A percentile compares a stretch with the other conserved stretches of the same genome.
phyloP scores from a whole-genome alignment of 2,888 invertebrate species.

The Agelastica alni region DNA sequence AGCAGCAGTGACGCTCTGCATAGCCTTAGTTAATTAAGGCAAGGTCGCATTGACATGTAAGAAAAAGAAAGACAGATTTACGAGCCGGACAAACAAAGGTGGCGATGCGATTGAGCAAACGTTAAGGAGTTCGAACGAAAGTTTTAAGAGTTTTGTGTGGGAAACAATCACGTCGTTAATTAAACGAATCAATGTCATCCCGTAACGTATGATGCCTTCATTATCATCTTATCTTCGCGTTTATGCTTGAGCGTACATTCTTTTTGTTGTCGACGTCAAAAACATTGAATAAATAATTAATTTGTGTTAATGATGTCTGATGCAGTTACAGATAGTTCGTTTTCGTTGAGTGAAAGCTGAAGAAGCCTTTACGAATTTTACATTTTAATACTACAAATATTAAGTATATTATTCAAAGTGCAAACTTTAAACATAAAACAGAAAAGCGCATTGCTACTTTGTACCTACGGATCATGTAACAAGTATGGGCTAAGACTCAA shows the following conservation, averaged over 20 bases:
- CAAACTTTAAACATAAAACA: too few relatives aligned
- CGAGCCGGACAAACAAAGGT: constrained; percentile 4
- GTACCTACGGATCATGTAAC: too few relatives aligned
- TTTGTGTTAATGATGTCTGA: not conserved
- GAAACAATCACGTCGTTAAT: constrained; percentile 21
- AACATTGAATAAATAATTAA: constrained; percentile 8
- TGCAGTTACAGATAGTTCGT: too few relatives aligned
- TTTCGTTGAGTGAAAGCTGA: not conserved
- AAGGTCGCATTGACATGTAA: constrained; percentile 24
- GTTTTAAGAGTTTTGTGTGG: constrained; percentile 17
- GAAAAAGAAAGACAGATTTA: constrained; percentile 20
- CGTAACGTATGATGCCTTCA: constrained; percentile 6
- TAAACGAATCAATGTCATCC: constrained; percentile 21
- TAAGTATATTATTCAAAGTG: too few relatives aligned
- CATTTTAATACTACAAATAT: too few relatives aligned
- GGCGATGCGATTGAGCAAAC: constrained; percentile 15
- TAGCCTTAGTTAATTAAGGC: constrained; percentile 30
- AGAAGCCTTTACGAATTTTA: too few relatives aligned
- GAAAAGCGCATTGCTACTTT: too few relatives aligned
- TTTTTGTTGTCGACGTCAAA: constrained; percentile 2
- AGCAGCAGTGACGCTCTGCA: not conserved
- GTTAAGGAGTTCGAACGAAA: constrained; percentile 1
- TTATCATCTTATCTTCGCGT: constrained; percentile 6
- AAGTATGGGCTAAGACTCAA: too few relatives aligned
- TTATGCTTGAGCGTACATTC: constrained; percentile 3